A percentile compares a stretch with the other conserved stretches of the same genome.
Conservation (phyloP, 2,797 vertebrate species). For the Vireo griseus region DNA sequence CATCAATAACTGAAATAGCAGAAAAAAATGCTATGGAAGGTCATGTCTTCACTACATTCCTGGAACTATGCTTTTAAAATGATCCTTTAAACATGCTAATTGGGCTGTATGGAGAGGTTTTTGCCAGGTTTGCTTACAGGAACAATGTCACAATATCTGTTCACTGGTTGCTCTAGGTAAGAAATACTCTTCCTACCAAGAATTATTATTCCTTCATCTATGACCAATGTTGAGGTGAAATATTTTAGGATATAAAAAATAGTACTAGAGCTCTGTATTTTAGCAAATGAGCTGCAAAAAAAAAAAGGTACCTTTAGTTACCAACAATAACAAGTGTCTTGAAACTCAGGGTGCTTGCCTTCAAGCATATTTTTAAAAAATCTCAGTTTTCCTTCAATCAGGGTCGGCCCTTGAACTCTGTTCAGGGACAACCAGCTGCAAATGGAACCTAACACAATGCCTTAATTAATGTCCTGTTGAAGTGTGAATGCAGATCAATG, state of each 20-base stretch:
- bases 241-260: background rate
- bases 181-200: background rate
- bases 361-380: background rate
- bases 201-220: background rate
- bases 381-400: background rate
- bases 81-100: background rate
- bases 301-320: background rate
- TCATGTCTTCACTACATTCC: background rate
- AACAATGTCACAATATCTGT: background rate
- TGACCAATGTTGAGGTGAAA: background rate
- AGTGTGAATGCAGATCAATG: background rate
- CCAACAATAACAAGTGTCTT: background rate
- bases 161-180: background rate
- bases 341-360: background rate
- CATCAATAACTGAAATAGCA: background rate
- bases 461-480: background rate
- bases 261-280: background rate
- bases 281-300: background rate
- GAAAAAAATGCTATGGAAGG: background rate
- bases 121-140: background rate
- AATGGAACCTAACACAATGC: fast-evolving
- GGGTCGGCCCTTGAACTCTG: background rate
- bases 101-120: background rate
- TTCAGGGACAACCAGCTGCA: background rate
- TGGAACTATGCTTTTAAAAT: background rate